phyloP scores from a whole-genome alignment of 2,888 invertebrate genomes.

The Eucera pruinosa region DNA sequence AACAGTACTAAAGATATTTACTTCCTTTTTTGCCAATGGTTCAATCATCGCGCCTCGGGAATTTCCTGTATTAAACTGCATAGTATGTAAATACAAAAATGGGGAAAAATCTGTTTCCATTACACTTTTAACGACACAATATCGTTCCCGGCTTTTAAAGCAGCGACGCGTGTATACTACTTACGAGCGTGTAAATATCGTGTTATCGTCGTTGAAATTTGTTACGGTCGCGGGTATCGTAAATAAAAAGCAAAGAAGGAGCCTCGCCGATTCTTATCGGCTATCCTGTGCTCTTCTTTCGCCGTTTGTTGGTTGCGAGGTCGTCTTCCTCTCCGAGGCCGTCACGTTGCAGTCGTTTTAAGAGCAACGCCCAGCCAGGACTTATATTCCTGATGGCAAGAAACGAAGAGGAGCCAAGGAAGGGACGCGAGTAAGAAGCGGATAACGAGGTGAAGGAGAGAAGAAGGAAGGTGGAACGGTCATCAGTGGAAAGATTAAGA shows the following conservation, averaged over 20 bases:
- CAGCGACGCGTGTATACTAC: neutral
- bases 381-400: constrained; percentile 45
- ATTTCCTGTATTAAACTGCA: neutral
- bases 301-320: constrained; percentile 37
- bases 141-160: neutral
- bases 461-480: constrained; percentile 61
- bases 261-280: constrained; percentile 39
- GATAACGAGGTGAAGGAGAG: constrained; percentile 68
- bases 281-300: constrained; percentile 40
- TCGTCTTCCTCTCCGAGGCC: constrained; percentile 63
- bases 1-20: too few relatives aligned
- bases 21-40: neutral
- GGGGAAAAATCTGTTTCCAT: neutral
- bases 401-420: constrained; percentile 30
- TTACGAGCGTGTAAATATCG: too few relatives aligned
- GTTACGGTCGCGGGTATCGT: constrained; percentile 1
- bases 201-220: constrained; percentile 19
- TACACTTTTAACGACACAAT: constrained; percentile 4
- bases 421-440: constrained; percentile 48
- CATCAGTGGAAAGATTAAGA: constrained; percentile 72
- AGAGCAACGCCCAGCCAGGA: constrained; percentile 63
- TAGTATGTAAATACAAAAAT: neutral
- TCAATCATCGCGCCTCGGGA: neutral
- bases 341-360: constrained; percentile 59
- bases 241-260: neutral